Conservation (phyloP, 2,888 invertebrate genomes). For the Chrysolina haemoptera region DNA sequence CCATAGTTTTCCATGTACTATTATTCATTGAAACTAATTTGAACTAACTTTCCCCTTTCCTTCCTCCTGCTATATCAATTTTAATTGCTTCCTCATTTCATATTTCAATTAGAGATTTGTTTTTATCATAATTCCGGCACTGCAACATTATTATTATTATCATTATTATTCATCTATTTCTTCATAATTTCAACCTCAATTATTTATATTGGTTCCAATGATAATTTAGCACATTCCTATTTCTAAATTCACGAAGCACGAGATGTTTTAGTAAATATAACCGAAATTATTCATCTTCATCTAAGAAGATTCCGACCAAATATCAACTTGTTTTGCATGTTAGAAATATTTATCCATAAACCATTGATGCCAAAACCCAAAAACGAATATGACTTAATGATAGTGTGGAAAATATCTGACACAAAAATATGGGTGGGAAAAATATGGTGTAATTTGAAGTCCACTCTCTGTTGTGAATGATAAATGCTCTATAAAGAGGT, state of each 20-base stretch:
- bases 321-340: slow-evolving; percentile 37
- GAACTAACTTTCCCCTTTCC: too few relatives aligned
- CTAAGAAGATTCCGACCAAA: background rate
- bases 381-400: slow-evolving; percentile 35
- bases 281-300: background rate
- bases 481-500: slow-evolving; percentile 38
- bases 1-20: too few relatives aligned
- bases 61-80: too few relatives aligned
- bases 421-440: slow-evolving; percentile 35
- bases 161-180: too few relatives aligned
- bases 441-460: slow-evolving; percentile 36
- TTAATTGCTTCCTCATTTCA: too few relatives aligned
- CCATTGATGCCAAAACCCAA: slow-evolving; percentile 23
- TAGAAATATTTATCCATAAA: slow-evolving; percentile 33
- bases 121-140: too few relatives aligned
- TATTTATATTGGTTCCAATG: background rate
- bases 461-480: slow-evolving; percentile 36
- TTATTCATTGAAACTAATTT: too few relatives aligned
- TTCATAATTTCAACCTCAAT: too few relatives aligned
- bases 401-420: slow-evolving; percentile 32
- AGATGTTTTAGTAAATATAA: background rate
- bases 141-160: too few relatives aligned
- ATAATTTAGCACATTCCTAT: background rate
- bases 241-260: background rate
- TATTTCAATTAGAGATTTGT: too few relatives aligned